Evolutionary conservation across 2,113 vertebrate genomes (phyloP), one percentile per base, ranked within the genome.

Genomic region (Dasyurus viverrinus): DNA sequence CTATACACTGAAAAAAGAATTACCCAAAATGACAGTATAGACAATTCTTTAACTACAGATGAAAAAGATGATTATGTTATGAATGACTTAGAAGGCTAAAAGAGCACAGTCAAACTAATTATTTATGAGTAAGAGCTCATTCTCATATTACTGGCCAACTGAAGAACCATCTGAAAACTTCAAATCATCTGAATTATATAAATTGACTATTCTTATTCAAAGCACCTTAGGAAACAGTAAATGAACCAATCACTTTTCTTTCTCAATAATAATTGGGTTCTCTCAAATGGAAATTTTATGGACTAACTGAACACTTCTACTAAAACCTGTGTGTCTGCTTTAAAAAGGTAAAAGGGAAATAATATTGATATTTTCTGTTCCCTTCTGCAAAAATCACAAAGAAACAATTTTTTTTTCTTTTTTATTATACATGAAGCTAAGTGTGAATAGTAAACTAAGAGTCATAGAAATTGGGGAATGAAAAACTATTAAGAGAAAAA

Each of bases 281-380:
- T 95, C 42, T 95, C 1, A 8, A 60, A 36, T 89, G 90, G 46
- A 55, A 8, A 89, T 95, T 92, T 92, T 95, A 92, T 26, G 26
- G 68, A 36, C 68, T 22, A 76, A 76, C n/a, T 76, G 68, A 76
- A 76, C 22, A n/a, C 36, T 76, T 76, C 68, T 22, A 76, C 36
- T 76, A 76, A n/a, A 76, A 76, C 60, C 60, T 93, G 0, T 50
- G 89, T 76, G 36, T n/a, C 19, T 76, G 36, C 60, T 68, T 68
- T 8, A 68, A 68, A 16, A 42, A 76, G 5, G 36, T n/a, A 22
- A n/a, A 76, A n/a, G 36, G 68, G 36, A 42, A 2, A 76, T 30
- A 68, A 12, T 68, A 25, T 10, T 42, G 36, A n/a, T 42, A n/a
- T 12, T 76, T 76, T 76, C 16, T 76, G 60, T n/a, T 76, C 60